Conservation (phyloP, 53 echinoderm and acorn worm species). For the Paelopatides confundens region DNA sequence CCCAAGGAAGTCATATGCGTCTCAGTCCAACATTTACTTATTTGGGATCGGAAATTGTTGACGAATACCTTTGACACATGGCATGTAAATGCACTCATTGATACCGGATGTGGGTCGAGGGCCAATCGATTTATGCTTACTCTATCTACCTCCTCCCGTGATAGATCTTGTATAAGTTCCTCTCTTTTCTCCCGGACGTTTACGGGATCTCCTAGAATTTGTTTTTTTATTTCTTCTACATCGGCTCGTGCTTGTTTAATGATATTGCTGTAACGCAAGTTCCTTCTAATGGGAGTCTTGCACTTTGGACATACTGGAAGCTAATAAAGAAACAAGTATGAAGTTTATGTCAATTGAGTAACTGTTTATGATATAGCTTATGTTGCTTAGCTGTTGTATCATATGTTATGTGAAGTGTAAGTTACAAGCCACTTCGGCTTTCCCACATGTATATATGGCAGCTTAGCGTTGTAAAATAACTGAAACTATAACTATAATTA, state of each 20-base stretch:
- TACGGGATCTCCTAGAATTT: slow-evolving; percentile 50
- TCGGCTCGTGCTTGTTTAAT: slow-evolving; percentile 73
- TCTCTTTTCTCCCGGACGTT: slow-evolving; percentile 22
- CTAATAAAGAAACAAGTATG: slow-evolving; percentile 24
- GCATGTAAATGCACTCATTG: background rate
- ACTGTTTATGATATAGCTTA: too few species aligned
- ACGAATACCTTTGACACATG: background rate
- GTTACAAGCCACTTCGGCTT: too few species aligned
- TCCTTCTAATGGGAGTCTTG: slow-evolving; percentile 83
- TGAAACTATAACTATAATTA: too few species aligned
- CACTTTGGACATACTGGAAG: slow-evolving; percentile 79
- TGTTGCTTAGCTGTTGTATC: too few species aligned
- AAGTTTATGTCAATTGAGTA: too few species aligned
- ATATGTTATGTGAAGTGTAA: too few species aligned
- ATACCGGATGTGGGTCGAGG: background rate
- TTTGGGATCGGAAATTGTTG: background rate
- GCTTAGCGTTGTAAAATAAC: too few species aligned
- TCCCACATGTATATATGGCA: too few species aligned
- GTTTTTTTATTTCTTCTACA: slow-evolving; percentile 73
- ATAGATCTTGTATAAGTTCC: background rate
- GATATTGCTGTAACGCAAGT: slow-evolving; percentile 73
- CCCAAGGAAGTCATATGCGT: slow-evolving; percentile 24
- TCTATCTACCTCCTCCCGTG: background rate
- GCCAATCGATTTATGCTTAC: background rate
- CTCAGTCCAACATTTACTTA: background rate